Evolutionary conservation across 2,113 vertebrate genomes (phyloP), one percentile per base, ranked within the genome.

Genomic region (Platanista minor): DNA sequence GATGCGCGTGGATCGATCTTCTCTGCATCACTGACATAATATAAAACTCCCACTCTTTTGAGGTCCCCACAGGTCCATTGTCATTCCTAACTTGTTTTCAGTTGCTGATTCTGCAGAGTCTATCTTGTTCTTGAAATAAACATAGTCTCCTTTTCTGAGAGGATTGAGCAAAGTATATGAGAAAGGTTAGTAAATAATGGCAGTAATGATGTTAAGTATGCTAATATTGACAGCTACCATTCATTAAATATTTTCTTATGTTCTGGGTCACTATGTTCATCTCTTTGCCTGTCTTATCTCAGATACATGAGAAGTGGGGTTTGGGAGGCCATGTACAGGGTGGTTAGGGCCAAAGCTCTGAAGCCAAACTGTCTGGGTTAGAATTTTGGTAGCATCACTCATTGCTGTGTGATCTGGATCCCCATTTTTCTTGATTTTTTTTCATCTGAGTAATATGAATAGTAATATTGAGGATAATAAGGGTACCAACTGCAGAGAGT

Each of bases 1-100:
- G 52, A 46, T 96, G 96, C 96, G 54, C 96, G 89, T 86, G 86
- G 77, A 95, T 93, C 43, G 0, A 93, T 98, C 96, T 97, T 95
- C 97, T 98, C 95, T 95, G 94, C 93, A 93, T 97, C 96, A 95
- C 91, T 96, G 97, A 98, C 71, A 86, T 90, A 82, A 97, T 95
- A 92, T 52, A 78, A 96, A 97, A 97, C 74, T 87, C 78, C 64
- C 61, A 15, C 75, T 95, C 95, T 86, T 95, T 69, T 95, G 77
- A 96, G 90, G 94, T 95, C 61, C 2, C 0, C 46, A 96, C 97
- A 96, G 92, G 95, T 96, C 95, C 92, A 61, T 94, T 98, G 97
- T 98, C 94, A 95, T 67, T 89, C 85, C 94, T 92, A 33, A 64
- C 46, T 82, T 67, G 15, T 77, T 89, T 77, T 69, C 36, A 77